Evolutionary conservation across 1,140 invertebrate genomes (phyloP), one percentile per base, ranked within the genome.

Genomic region (Phthorimaea operculella): DNA sequence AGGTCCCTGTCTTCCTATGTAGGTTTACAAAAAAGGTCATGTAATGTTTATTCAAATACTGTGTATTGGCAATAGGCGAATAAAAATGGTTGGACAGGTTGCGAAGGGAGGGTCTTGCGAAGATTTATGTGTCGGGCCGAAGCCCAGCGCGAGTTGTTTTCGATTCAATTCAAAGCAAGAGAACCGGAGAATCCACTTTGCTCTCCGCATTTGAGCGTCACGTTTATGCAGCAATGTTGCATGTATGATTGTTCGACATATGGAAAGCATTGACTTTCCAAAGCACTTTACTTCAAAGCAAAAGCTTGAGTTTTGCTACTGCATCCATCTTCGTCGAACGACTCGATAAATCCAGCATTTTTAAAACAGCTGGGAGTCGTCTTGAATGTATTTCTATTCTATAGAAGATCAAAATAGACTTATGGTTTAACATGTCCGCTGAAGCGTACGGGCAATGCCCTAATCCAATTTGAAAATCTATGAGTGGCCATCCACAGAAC

Each of bases 21-120:
- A 28, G 21, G 21, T 28, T 28, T 28, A 16, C 44, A 47, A 47
- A 47, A 39, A 47, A 17, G 44, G 44, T 47, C 44, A 16, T 15
- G 33, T 58, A 11, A 58, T 18, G 52, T 54, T 58, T 52, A 53
- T 44, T 58, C 51, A 58, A 58, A 47, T 17, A 16, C 44, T 15
- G 44, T 9, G 44, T 14, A 47, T 14, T 47, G 44, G 44, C 12
- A 47, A 47, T 17, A 16, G 44, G 44, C 8, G 16, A 47, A 47
- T 47, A 47, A 47, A 47, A 47, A 47, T 16, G 16, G 11, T 4
- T 15, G 8, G 44, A 47, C 44, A 47, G 44, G 14, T 47, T 17
- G 44, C 44, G 15, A 14, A 16, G 44, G 44, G 44, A 47, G 14
- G 44, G 44, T 47, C 44, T 15, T 16, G 44, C 8, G 15, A 16